Conservation (phyloP, 2,797 vertebrate genomes). For the Fistularia tabacaria region DNA sequence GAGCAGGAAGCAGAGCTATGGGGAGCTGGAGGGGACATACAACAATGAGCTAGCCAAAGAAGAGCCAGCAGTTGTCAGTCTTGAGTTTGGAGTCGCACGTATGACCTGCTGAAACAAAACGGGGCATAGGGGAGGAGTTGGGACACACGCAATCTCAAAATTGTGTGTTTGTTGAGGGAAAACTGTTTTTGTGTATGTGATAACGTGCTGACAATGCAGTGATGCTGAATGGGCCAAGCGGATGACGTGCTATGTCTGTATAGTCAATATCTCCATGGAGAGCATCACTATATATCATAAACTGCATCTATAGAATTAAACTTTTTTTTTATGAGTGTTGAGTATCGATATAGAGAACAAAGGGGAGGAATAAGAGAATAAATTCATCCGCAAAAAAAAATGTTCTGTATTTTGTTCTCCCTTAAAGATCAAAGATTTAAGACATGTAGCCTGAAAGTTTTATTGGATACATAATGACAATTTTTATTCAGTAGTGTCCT, state of each 20-base stretch:
- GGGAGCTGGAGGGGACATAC: constrained; percentile 65
- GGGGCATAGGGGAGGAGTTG: constrained; percentile 32
- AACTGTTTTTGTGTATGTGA: constrained; percentile 36
- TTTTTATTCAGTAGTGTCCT: too few relatives aligned
- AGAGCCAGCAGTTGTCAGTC: constrained; percentile 87
- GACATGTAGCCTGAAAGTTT: too few relatives aligned
- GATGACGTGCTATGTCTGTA: constrained; percentile 54
- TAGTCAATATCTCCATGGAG: constrained; percentile 61
- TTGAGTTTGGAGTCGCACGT: constrained; percentile 93
- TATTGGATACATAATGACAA: too few relatives aligned
- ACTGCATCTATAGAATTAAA: constrained; percentile 52
- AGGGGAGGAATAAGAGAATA: constrained; percentile 57
- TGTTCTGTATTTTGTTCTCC: constrained; percentile 11
- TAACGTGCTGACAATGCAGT: constrained; percentile 33
- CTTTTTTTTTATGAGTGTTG: constrained; percentile 66
- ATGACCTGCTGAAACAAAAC: constrained; percentile 88
- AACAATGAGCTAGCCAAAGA: constrained; percentile 73
- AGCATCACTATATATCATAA: constrained; percentile 60
- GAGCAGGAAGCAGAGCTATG: constrained; percentile 91
- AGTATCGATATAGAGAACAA: constrained; percentile 58
- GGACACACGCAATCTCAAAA: constrained; percentile 14
- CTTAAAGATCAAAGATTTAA: neutral
- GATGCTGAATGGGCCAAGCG: constrained; percentile 36
- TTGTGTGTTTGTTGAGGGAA: constrained; percentile 16
- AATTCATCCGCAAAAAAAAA: constrained; percentile 40